Evolutionary conservation across 2,797 vertebrate species (phyloP), one percentile per base, ranked within the genome.

Genomic region (Champsocephalus gunnari): DNA sequence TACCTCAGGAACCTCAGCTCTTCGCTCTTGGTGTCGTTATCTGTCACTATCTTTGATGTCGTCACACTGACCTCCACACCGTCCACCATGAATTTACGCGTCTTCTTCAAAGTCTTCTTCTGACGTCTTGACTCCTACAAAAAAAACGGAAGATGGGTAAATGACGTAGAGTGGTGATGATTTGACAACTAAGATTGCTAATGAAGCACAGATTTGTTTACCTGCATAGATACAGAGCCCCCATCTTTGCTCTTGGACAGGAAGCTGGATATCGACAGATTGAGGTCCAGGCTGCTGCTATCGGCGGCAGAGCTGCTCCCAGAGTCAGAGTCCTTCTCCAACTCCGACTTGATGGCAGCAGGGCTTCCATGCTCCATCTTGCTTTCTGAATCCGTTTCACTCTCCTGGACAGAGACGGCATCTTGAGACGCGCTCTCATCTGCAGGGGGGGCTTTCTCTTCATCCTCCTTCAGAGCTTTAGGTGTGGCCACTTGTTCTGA

Each of bases 21-120:
- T 89, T 99, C 98, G 9, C 94, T 98, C 94, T 98, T 99, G 41
- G 96, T 95, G 86, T 99, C 98, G 80, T 96, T 98, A 65, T 99
- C 98, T 0, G 97, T 97, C 79, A 99, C 96, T 75, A 99, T 99
- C 94, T 99, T 99, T 9, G 98, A 99, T 0, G 98, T 99, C 10
- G 98, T 99, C 70, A 99, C 98, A 65, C 97, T 99, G 81, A 99
- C 97, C 95, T 99, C 98, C 79, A 99, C 97, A 1, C 98, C 98
- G 75, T 99, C 98, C 68, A 99, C 97, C 79, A 99, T 95, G 92
- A 99, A 99, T 87, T 98, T 99, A 1, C 98, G 96, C 0, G 98
- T 99, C 93, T 99, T 99, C 92, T 99, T 99, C 89, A 99, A 87
- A 0, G 98, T 99, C 92, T 99, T 99, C 92, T 98, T 99, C 85